phyloP scores from a whole-genome alignment of 2,888 invertebrate genomes.

The Acholoe squamosa region DNA sequence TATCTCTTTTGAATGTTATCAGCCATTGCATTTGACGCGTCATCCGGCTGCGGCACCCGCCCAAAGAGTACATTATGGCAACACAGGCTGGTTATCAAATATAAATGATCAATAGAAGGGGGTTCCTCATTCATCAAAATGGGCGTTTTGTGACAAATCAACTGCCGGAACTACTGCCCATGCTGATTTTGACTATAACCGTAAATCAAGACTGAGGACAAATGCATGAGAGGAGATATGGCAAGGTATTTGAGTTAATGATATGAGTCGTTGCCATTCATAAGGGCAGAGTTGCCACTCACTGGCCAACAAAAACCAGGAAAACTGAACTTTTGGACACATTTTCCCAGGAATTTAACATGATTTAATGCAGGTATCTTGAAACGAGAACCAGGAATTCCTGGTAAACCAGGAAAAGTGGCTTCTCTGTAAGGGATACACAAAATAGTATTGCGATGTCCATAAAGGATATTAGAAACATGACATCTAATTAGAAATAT shows the following conservation, averaged over 20 bases:
- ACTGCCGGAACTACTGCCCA: neutral
- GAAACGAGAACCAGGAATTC: too few species aligned
- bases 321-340: too few species aligned
- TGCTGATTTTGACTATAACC: neutral
- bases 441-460: too few species aligned
- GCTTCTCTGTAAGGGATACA: too few species aligned
- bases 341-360: too few species aligned
- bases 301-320: too few species aligned
- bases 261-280: too few species aligned
- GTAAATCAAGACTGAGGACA: neutral
- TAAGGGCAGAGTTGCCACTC: too few species aligned
- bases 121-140: conserved; percentile 1
- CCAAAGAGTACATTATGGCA: conserved; percentile 1
- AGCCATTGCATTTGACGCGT: neutral
- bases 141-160: conserved; percentile 13
- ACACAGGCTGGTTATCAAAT: neutral
- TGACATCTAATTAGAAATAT: too few species aligned
- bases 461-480: too few species aligned
- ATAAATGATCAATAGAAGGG: neutral
- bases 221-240: neutral
- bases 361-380: too few species aligned
- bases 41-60: neutral
- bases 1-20: neutral
- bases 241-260: neutral
- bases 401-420: too few species aligned